Conservation (phyloP, 2,113 vertebrate genomes). For the Apodemus speciosus region DNA sequence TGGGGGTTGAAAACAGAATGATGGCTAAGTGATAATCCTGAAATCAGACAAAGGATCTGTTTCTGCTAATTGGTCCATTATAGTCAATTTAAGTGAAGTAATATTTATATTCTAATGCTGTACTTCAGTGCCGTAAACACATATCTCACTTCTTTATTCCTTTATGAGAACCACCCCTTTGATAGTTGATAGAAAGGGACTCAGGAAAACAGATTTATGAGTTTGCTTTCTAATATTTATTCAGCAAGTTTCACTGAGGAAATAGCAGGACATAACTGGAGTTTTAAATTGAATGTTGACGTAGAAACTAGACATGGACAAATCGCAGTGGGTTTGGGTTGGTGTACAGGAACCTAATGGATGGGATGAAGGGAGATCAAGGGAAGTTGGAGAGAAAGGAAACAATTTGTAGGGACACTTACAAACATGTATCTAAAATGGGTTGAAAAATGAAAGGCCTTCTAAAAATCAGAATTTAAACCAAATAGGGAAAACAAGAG, state of each 20-base stretch:
- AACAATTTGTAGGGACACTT: not conserved
- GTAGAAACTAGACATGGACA: not conserved
- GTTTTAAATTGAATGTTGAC: not conserved
- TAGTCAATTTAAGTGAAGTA: not conserved
- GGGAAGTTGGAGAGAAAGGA: not conserved
- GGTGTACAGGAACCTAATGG: not conserved
- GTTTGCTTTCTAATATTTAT: not conserved
- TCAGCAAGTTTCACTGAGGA: not conserved
- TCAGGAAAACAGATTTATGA: not conserved
- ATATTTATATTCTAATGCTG: not conserved
- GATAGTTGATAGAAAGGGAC: not conserved
- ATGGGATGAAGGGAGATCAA: not conserved
- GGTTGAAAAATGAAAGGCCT: not conserved
- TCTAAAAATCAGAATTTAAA: conserved; percentile 8
- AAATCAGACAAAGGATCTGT: not conserved
- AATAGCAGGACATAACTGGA: not conserved
- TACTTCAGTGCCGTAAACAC: not conserved
- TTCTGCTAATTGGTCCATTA: not conserved
- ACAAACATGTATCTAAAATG: not conserved
- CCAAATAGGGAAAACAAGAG: conserved; percentile 4
- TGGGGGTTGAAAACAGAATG: not conserved
- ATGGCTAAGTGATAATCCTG: not conserved
- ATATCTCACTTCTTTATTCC: not conserved
- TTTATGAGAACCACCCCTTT: not conserved
- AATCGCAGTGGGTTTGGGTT: not conserved